Evolutionary conservation across 1,140 invertebrate species (phyloP).

Genomic region (Hylaeus anthracinus): DNA sequence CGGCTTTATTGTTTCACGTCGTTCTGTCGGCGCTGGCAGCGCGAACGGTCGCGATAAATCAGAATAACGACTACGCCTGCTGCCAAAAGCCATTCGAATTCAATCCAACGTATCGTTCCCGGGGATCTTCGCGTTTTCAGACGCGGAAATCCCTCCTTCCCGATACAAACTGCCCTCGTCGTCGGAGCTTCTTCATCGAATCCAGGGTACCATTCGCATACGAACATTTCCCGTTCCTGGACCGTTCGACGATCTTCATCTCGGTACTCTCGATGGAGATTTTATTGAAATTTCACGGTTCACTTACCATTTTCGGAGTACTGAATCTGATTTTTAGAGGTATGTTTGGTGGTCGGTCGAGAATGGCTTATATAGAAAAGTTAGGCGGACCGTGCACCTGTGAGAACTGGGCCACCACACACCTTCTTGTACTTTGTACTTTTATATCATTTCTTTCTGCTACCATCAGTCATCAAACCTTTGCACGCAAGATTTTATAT

Average conservation of each 20-base stretch:
- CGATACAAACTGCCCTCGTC: constrained; percentile 20
- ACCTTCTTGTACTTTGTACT: too few species aligned
- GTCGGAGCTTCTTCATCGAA: constrained; percentile 4
- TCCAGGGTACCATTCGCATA: not conserved
- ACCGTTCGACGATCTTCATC: not conserved
- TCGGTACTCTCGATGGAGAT: too few species aligned
- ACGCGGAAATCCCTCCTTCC: not conserved
- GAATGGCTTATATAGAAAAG: too few species aligned
- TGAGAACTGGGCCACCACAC: too few species aligned
- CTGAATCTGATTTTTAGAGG: too few species aligned
- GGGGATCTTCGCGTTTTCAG: constrained; percentile 23
- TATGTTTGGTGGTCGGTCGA: too few species aligned
- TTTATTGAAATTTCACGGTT: too few species aligned
- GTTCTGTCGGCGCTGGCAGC: constrained; percentile 21
- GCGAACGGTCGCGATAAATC: constrained; percentile 50
- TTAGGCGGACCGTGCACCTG: too few species aligned
- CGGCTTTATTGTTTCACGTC: constrained; percentile 53
- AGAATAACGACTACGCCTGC: constrained; percentile 52
- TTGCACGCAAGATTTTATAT: too few species aligned
- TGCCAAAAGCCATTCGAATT: constrained; percentile 66
- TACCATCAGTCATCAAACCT: too few species aligned
- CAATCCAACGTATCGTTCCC: constrained; percentile 42
- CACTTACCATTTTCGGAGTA: too few species aligned
- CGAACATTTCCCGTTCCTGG: not conserved
- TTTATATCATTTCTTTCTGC: too few species aligned